Evolutionary conservation across 1,140 invertebrate species (phyloP), one percentile per base, ranked within the genome.

Genomic region (Ptiloglossa arizonensis): DNA sequence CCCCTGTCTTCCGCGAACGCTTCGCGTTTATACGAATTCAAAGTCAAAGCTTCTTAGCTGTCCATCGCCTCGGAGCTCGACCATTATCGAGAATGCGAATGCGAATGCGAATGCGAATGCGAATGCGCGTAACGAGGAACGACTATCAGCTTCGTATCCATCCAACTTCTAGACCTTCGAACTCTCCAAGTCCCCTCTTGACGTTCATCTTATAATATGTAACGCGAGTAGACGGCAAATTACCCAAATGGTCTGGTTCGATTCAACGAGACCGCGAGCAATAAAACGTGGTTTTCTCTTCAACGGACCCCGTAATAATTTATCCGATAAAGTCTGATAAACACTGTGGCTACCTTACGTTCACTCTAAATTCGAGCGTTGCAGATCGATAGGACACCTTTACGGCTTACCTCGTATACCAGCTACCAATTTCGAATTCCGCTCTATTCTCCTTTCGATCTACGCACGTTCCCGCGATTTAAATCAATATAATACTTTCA

Each of bases 401-500:
- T 13, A 62, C 59, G 35, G 4, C 44, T 60, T 41, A n/a, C 29
- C 11, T 41, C 54, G n/a, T 29, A 15, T 32, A 17, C 48, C 19
- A 13, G 11, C 24, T 17, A n/a, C 27, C 32, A 35, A 68, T 59
- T 75, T 71, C 27, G 19, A 57, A 41, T 60, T 32, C n/a, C 56
- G 13, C 29, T 38, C 29, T 44, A 11, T 15, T n/a, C 22, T 5
- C 19, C 50, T 48, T 60, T 24, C 15, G 24, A 50, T 22, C 22
- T 41, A 41, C 54, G n/a, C 24, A 19, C 27, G 22, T 35, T 27
- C 32, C n/a, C 29, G 35, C 29, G 57, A 78, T 78, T 81, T 67
- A 77, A 78, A 62, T 81, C 80, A 22, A 82, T 78, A 81, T 68
- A 78, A 83, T 67, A 29, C 46, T 81, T 81, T 50, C 41, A 77